These are phyloP conservation scores for Hippocampus barbouri DNA, from an alignment of 2,113 vertebrate genomes.

Conservation along the genomic window DNA sequence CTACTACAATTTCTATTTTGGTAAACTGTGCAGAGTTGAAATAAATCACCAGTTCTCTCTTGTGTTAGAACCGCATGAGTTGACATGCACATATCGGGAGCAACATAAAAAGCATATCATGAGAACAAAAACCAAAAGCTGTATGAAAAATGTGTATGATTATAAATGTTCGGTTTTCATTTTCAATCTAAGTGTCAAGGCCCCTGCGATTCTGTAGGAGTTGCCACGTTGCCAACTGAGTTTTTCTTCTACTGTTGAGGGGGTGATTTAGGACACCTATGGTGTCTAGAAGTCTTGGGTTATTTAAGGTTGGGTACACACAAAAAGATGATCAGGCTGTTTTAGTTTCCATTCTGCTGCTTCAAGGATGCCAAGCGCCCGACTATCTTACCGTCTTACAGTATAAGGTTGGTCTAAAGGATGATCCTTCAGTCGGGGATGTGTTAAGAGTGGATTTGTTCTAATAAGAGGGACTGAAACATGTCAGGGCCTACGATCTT, in stretches of 20 bases:
- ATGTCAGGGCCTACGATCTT: too few species aligned
- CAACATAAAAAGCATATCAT: neutral
- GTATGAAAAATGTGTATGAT: neutral
- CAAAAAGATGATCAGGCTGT: too few species aligned
- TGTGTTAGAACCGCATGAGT: neutral
- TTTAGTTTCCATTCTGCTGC: too few species aligned
- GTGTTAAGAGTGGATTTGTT: too few species aligned
- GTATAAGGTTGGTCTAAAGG: too few species aligned
- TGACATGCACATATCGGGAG: neutral
- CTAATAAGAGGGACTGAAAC: too few species aligned
- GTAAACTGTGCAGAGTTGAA: neutral
- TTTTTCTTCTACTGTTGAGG: neutral
- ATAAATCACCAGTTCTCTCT: neutral
- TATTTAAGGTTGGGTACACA: too few species aligned
- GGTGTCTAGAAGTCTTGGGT: too few species aligned
- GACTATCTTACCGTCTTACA: too few species aligned
- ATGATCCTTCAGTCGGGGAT: too few species aligned
- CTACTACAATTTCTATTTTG: conserved; percentile 15
- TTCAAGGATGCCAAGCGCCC: too few species aligned
- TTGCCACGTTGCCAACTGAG: neutral
- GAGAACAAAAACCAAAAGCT: neutral
- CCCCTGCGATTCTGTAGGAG: neutral
- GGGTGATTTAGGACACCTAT: neutral
- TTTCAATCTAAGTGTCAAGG: neutral
- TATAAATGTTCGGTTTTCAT: neutral